Percentiles rank a stretch among this genome's conserved stretches.
Conservation (phyloP, 2,888 invertebrate species). For the Cephus nigrinus region DNA sequence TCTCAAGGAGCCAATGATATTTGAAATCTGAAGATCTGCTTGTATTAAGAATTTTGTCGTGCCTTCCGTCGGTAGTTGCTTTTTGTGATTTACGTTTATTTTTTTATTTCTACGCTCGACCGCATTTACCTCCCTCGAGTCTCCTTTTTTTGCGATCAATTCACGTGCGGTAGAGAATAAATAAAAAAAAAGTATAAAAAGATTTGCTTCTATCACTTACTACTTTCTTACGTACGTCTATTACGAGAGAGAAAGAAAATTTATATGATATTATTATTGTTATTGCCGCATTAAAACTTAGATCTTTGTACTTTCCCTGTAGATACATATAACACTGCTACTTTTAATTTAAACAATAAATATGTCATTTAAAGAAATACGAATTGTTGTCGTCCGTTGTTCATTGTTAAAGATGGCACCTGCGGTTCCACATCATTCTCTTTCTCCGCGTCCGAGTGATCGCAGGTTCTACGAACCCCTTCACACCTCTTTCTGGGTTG, state of each 20-base stretch:
- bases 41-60: conserved; percentile 59
- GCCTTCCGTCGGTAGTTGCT: conserved; percentile 61
- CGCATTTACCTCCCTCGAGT: neutral
- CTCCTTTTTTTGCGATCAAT: neutral
- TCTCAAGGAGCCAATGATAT: no score
- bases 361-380: conserved; percentile 51
- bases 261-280: conserved; percentile 32
- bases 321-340: conserved; percentile 60
- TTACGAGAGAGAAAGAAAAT: no score
- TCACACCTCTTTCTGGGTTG: no score
- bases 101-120: conserved; percentile 32
- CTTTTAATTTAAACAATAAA: conserved; percentile 62
- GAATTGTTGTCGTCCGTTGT: no score
- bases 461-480: neutral
- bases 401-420: no score
- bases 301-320: conserved; percentile 64
- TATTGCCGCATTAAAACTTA: conserved; percentile 49
- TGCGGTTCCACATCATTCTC: neutral
- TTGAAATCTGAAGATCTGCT: conserved; percentile 33
- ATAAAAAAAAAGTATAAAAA: no score
- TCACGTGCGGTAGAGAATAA: no score
- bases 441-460: neutral
- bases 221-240: no score
- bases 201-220: no score
- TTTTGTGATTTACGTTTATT: conserved; percentile 52